Conservation (phyloP, 2,113 vertebrate genomes). For the Aegypius monachus region DNA sequence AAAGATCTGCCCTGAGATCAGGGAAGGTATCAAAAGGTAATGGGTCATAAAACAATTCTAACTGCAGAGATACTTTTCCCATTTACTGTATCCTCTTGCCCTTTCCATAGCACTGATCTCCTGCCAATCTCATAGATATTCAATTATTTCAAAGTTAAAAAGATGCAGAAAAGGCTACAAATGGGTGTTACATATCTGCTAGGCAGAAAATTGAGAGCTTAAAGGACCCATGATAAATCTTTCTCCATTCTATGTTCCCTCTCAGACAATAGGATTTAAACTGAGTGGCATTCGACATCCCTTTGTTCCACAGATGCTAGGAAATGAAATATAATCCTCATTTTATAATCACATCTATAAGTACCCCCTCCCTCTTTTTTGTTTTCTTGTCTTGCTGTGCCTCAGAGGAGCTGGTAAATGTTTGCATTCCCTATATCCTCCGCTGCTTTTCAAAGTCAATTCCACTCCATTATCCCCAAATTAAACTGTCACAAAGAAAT, state of each 20-base stretch:
- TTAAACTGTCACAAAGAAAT: conserved; percentile 22
- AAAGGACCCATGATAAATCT: background rate
- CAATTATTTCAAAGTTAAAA: background rate
- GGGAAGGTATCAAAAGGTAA: background rate
- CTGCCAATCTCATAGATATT: background rate
- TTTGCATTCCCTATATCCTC: background rate
- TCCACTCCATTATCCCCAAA: conserved; percentile 24
- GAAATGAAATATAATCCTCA: background rate
- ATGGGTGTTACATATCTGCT: background rate
- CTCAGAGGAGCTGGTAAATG: background rate
- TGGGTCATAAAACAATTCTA: background rate
- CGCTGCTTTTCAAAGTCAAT: conserved; percentile 24
- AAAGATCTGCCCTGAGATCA: background rate
- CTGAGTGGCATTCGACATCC: accelerated
- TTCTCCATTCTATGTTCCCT: background rate
- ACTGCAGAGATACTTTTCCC: background rate
- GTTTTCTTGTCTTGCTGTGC: background rate
- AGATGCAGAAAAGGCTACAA: background rate
- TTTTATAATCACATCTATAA: background rate
- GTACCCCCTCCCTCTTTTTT: background rate
- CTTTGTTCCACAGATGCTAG: background rate
- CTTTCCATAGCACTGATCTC: background rate
- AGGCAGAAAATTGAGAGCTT: background rate
- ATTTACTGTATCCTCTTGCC: background rate
- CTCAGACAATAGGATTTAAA: background rate